Evolutionary conservation across 1,140 invertebrate species (phyloP), one percentile per base, ranked within the genome.

Genomic region (Meloidogyne exigua): DNA sequence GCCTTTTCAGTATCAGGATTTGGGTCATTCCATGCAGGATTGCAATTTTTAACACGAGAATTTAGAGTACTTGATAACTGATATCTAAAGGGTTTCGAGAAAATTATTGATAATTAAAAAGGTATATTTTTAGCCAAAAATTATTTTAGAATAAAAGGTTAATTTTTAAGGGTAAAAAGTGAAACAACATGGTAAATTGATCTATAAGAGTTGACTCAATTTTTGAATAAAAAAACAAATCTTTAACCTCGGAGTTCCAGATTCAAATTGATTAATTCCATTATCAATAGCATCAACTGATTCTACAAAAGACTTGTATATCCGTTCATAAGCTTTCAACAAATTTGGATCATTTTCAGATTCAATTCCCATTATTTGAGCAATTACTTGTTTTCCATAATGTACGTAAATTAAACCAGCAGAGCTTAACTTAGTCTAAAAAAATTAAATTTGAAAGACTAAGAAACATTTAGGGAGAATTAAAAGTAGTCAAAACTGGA

Each of bases 211-310:
- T 72, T 18, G 11, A 3, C 21, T 18, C 26, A 74, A 74, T 36
- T 23, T 23, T 74, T 26, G 0, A 25, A 25, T n/a, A 67, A 32
- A 25, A 21, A 75, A 44, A 75, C 71, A 76, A 73, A 4, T 75
- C 1, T 25, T 49, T 57, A 64, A 73, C 89, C 86, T 88, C 26
- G 92, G 92, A 85, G 92, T 91, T n/a, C 91, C 92, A 39, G 28
- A 32, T 76, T 93, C 91, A 88, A 89, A 91, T 89, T 87, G 85
- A 69, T 88, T 81, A 28, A 97, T 90, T 23, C 96, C 96, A 90
- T 99, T 99, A 88, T 99, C 96, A 76, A 97, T 93, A 7, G 92
- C 95, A 90, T 99, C 96, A 76, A 99, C 90, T 91, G 97, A 95
- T 89, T 94, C 91, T 23, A 99, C 91, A 76, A 99, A 93, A 69